Evolutionary conservation across 2,113 vertebrate species (phyloP), one percentile per base, ranked within the genome.

Genomic region (Urocolius indicus): DNA sequence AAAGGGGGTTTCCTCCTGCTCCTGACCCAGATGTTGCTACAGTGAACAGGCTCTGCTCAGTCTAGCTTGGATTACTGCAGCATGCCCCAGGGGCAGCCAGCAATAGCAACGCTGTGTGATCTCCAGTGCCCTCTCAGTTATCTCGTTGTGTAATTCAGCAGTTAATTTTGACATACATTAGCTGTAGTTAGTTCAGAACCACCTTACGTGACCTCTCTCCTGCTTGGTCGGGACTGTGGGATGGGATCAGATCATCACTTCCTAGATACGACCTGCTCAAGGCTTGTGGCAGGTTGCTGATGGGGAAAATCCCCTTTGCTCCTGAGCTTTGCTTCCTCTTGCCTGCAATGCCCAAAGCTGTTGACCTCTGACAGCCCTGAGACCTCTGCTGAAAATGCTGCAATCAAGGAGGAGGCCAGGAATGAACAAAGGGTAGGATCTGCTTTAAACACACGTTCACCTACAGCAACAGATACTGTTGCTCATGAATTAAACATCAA

Each of bases 121-220:
- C 76, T 71, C 51, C 88, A 61, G 51, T 80, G 88, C 92, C 83
- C 83, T 85, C 59, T 16, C 32, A 13, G 61, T 84, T 89, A 92
- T 34, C 79, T 95, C 63, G 22, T 41, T 49, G 63, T 76, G 46
- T 77, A 83, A 88, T 73, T 55, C 83, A 46, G 63, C 68, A 77
- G 88, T 71, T 94, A 94, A 94, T 95, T 93, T 77, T 61, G 68
- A 89, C 65, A 63, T 45, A 22, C 38, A 84, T 78, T 89, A 89
- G 34, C 54, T 62, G n/a, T 19, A 85, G 62, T 77, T 79, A 83
- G 67, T 49, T 88, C 63, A 85, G 82, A 78, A 85, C 68, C 88
- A 88, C 41, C 32, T 78, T 52, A 52, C 73, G 68, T 75, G 63
- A 71, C 38, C 72, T 92, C 6, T 3, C 34, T 18, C 23, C 62